Base-by-base conservation (phyloP, 2,888 invertebrate species). In the Leistus spinibarbis region DNA sequence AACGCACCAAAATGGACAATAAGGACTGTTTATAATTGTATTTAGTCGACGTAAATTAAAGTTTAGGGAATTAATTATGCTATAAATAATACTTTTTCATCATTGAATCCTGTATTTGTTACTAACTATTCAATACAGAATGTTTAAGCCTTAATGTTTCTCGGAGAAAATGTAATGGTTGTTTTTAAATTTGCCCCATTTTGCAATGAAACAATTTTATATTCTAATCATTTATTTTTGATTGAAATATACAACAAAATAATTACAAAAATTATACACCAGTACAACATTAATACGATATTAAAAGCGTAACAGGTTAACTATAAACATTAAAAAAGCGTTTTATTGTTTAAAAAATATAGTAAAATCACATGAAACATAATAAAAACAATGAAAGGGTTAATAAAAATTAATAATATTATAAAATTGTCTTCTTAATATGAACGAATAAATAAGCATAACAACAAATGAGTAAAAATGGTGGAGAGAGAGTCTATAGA, bases 191-290 rank as follows among this genome's bases (percentile, higher is more conserved):
- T n/a, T n/a, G n/a, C n/a, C n/a, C n/a, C n/a, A n/a, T n/a, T n/a
- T n/a, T n/a, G n/a, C n/a, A n/a, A n/a, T n/a, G n/a, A n/a, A n/a
- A n/a, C n/a, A n/a, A n/a, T n/a, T n/a, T n/a, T n/a, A 60, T 60
- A 60, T 60, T 60, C 20, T 60, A 60, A 60, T 60, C 22, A 22
- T 60, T 10, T 60, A 60, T 60, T 60, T 60, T 20, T 60, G 19
- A 60, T 20, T 60, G 54, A 71, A 64, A 64, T 67, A 66, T 65
- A 72, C 64, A 66, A 66, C 54, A 63, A 27, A 69, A 16, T 17
- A 22, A 19, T 62, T 70, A 17, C 64, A 60, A 73, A 71, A 73
- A 73, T 67, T 62, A 73, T 67, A 64, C 73, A 73, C 62, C 60
- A 57, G 62, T 63, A 67, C 66, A 60, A 68, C 24, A 71, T 73